Evolutionary conservation across 2,113 vertebrate species (phyloP).

Genomic region (Toxotes chatareus): DNA sequence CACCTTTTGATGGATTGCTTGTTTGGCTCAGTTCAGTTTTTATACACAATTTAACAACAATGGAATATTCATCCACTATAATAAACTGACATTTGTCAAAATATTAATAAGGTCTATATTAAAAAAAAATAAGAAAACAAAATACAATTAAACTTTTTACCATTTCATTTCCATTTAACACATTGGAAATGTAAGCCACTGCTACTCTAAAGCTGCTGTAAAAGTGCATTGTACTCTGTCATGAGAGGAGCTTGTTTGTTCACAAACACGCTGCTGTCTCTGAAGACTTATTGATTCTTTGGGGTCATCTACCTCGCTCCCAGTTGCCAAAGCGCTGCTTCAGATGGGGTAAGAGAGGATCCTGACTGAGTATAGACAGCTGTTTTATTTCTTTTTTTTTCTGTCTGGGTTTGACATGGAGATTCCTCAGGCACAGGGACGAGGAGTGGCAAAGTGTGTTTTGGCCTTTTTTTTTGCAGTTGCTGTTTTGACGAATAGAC

Average conservation of each 20-base stretch:
- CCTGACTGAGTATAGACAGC: conserved; percentile 44
- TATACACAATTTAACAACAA: conserved; percentile 54
- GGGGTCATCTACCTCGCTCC: conserved; percentile 30
- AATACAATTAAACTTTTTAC: neutral
- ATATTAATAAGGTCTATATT: neutral
- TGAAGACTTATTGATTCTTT: conserved; percentile 57
- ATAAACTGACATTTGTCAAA: conserved; percentile 7
- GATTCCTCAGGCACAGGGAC: conserved; percentile 38
- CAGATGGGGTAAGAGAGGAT: conserved; percentile 49
- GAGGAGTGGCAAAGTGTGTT: conserved; percentile 6
- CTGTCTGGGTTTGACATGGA: conserved; percentile 28
- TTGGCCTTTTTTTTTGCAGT: conserved; percentile 34
- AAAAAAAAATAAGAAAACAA: neutral
- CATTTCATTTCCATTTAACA: neutral
- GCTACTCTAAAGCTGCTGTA: neutral
- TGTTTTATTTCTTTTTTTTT: conserved; percentile 52
- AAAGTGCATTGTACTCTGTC: conserved; percentile 29
- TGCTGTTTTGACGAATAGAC: conserved; percentile 70
- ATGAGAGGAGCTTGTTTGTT: conserved; percentile 43
- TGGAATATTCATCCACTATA: conserved; percentile 28
- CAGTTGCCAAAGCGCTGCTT: conserved; percentile 24
- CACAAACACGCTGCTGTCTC: conserved; percentile 38
- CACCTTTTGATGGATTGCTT: conserved; percentile 37
- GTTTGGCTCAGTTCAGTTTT: conserved; percentile 42
- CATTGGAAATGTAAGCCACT: neutral